These are phyloP conservation scores for Cyanoderma ruficeps DNA, from an alignment of 2,113 vertebrate genomes.

Conservation along the genomic window DNA sequence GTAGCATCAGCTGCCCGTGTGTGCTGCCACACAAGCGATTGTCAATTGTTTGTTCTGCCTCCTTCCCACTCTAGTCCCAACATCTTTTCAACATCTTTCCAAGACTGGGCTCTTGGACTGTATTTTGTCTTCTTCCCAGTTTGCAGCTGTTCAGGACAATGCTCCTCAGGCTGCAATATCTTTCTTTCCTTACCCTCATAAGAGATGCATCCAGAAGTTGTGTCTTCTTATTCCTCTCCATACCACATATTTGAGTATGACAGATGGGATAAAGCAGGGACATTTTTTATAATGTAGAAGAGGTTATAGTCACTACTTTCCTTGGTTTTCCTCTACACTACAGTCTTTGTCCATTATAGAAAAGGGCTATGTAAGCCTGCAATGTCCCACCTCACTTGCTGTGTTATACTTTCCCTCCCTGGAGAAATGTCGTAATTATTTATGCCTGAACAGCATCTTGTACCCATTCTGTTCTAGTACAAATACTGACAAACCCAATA, in stretches of 20 bases:
- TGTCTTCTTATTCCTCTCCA: not conserved
- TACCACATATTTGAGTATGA: not conserved
- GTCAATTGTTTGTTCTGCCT: not conserved
- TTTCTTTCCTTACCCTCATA: not conserved
- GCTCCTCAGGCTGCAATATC: not conserved
- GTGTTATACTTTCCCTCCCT: not conserved
- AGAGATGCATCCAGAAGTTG: not conserved
- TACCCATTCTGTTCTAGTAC: not conserved
- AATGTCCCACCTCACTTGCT: not conserved
- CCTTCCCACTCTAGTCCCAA: not conserved
- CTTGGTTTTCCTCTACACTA: not conserved
- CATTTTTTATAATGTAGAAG: not conserved
- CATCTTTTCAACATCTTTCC: not conserved
- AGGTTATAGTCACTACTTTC: not conserved
- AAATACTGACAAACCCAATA: not conserved
- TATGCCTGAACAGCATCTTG: not conserved
- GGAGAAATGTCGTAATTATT: not conserved
- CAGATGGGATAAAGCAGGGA: not conserved
- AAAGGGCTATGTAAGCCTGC: not conserved
- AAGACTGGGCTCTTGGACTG: not conserved
- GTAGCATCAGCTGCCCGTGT: not conserved
- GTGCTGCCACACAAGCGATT: not conserved
- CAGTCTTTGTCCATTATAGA: not conserved
- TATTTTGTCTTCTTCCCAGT: not conserved
- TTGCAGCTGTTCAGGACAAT: not conserved